Percentiles rank a stretch among this genome's conserved stretches.
These are phyloP conservation scores for Nyctibius grandis DNA, from an alignment of 2,797 vertebrate species.

Conservation along the genomic window DNA sequence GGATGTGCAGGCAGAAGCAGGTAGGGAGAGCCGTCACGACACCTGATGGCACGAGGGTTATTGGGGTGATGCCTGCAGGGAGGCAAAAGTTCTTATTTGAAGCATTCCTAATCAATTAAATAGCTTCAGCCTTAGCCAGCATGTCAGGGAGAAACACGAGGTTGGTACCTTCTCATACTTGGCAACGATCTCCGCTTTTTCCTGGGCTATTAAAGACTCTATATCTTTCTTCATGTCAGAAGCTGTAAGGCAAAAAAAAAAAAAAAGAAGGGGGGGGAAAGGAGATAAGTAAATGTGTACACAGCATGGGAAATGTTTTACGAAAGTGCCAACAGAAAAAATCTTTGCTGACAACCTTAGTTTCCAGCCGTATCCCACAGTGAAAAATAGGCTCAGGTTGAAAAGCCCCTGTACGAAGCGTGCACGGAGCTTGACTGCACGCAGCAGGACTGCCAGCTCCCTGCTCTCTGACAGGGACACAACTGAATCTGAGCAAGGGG, in stretches of 20 bases:
- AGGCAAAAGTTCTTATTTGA: background rate
- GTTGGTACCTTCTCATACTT: slow-evolving; percentile 86
- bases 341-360: background rate
- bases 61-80: background rate
- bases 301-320: background rate
- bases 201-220: slow-evolving; percentile 85
- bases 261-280: background rate
- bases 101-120: background rate
- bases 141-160: accelerated
- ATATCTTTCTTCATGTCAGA: slow-evolving; percentile 94
- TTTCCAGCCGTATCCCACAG: background rate
- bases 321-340: background rate
- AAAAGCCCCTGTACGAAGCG: background rate
- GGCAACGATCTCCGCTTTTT: slow-evolving; percentile 84
- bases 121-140: background rate
- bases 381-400: background rate
- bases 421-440: background rate
- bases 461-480: background rate
- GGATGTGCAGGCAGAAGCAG: background rate
- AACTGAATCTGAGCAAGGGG: background rate
- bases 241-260: slow-evolving; percentile 66
- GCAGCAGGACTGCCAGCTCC: background rate
- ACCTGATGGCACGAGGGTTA: background rate
- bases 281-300: background rate
- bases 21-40: background rate